Evolutionary conservation across 2,888 invertebrate genomes (phyloP), one percentile per base, ranked within the genome.

Genomic region (Amphimallon solstitiale): DNA sequence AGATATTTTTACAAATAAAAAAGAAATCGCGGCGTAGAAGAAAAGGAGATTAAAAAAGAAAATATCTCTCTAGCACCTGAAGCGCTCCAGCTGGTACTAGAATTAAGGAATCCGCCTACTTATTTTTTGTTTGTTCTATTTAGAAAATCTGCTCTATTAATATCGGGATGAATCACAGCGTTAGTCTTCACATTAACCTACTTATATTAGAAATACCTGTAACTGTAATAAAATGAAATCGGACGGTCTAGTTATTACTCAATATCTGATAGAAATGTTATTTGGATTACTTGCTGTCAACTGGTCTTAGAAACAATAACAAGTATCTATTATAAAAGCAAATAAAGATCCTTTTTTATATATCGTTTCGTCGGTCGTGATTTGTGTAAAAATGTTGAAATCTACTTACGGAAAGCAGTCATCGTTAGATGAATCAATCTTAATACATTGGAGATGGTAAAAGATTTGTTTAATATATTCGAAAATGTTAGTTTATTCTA

Each of bases 1-100:
- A 40, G 56, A 56, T 56, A 56, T 56, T 56, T 56, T 43, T 56
- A 43, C 56, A 56, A 56, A 17, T 56, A 56, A 43, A 56, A n/a
- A 37, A 23, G 56, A 40, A 43, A 56, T 56, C 40, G 9, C 14
- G 43, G 29, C 43, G 12, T 54, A 56, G 29, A 29, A 40, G 40
- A 56, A 9, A 15, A 12, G 43, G 43, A 56, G 21, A 56, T 56
- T 56, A 56, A 56, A 54, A 56, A 43, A 9, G 43, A 45, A 45
- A 19, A 56, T 21, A 17, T 43, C 14, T 15, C 29, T 9, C 17
- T 14, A 56, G 29, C 43, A 43, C 56, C 56, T 56, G 56, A 40
- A 34, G 49, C 15, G 40, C 23, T 56, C 37, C 52, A 9, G 52
- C 14, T 43, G 14, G 6, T 37, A 40, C 4, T 7, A 6, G 9